Percentiles rank a stretch among this genome's conserved stretches.
These are phyloP conservation scores for Momotus momota DNA, from an alignment of 2,797 vertebrate genomes.

Conservation along the genomic window DNA sequence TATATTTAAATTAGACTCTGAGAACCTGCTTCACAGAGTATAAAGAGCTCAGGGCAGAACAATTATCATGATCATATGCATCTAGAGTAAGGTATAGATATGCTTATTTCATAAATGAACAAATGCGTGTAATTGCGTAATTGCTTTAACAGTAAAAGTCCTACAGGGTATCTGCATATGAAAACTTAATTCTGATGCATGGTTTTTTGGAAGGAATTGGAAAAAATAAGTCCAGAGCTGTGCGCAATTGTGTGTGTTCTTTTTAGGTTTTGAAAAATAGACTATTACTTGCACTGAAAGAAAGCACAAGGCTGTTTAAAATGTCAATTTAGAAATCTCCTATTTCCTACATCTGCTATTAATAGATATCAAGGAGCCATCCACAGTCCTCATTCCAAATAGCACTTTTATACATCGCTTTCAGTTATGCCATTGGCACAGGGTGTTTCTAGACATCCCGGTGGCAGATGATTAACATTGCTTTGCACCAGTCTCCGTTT, in stretches of 20 bases:
- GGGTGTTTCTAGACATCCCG: neutral
- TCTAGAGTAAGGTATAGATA: neutral
- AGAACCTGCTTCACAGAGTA: neutral
- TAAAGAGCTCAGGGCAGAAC: neutral
- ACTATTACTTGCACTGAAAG: neutral
- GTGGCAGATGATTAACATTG: neutral
- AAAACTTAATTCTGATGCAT: neutral
- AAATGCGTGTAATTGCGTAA: conserved; percentile 16
- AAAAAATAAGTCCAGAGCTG: neutral
- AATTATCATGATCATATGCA: neutral
- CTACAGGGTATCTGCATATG: neutral
- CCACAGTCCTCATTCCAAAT: neutral
- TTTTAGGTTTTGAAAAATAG: neutral
- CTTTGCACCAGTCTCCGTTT: neutral
- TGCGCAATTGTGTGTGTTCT: neutral
- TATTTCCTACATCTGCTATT: neutral
- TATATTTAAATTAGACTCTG: conserved; percentile 27
- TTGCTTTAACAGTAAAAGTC: neutral
- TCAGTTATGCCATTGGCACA: neutral
- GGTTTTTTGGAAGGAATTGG: neutral
- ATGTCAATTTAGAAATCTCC: neutral
- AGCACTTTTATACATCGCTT: neutral
- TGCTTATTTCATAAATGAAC: neutral
- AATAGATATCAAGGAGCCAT: neutral
- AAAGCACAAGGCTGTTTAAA: neutral